These are phyloP conservation scores for Oreohelix idahoensis DNA, from an alignment of 1,140 invertebrate species.

Conservation along the genomic window DNA sequence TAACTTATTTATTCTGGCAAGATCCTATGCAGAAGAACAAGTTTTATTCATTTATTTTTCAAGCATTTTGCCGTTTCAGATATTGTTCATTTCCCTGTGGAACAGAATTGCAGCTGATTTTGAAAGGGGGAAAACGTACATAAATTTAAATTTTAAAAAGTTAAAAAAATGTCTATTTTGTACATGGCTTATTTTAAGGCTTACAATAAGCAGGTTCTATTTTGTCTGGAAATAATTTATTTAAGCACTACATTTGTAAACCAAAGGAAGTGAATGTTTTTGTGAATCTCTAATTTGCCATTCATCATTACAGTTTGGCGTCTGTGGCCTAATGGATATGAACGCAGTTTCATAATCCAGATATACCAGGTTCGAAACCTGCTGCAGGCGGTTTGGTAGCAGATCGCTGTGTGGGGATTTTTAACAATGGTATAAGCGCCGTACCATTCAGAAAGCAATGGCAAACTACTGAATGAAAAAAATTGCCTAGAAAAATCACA, in stretches of 20 bases:
- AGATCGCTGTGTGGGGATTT: no score
- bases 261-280: background rate
- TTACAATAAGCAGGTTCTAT: background rate
- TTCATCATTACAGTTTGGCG: background rate
- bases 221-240: background rate
- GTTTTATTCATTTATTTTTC: background rate
- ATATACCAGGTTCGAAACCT: no score
- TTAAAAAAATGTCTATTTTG: constrained; percentile 6
- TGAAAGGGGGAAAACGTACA: background rate
- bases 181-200: background rate
- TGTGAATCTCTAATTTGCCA: background rate
- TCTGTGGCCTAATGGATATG: no score
- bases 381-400: no score
- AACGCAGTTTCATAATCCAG: no score
- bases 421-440: no score
- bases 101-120: background rate
- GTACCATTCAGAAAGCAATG: no score
- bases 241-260: background rate
- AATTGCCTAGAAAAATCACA: no score
- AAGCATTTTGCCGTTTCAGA: background rate
- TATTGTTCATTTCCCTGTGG: background rate
- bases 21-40: constrained; percentile 22
- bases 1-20: background rate
- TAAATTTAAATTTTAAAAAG: background rate
- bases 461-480: no score